Evolutionary conservation across 2,888 invertebrate species (phyloP), one percentile per base, ranked within the genome.

Genomic region (Tillus elongatus): DNA sequence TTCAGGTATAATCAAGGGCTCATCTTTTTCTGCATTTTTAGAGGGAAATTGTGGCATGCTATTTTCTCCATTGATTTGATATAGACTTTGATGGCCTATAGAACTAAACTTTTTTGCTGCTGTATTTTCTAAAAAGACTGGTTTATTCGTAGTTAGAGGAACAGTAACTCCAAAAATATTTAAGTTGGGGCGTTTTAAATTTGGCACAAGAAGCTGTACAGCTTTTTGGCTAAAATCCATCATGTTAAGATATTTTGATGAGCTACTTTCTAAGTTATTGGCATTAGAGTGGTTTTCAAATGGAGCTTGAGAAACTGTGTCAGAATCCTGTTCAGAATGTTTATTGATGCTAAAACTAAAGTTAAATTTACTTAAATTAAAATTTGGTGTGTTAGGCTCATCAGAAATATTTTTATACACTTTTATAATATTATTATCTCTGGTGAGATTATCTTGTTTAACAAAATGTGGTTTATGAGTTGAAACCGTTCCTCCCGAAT

Each of bases 401-500:
- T 52, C 41, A 2, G 54, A 42, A 8, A 52, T 50, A 41, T 53
- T 56, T 14, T 61, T 61, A 39, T 61, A 63, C n/a, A 61, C 57
- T 38, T 60, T 41, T 26, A 63, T 59, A 4, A 61, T 49, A 39
- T 63, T 60, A 10, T 58, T 57, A 9, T 53, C 50, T 3, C 50
- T 39, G 30, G 52, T 45, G 14, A 52, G 15, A 9, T 33, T 27
- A 34, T 58, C 56, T 16, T 50, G 48, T 40, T 54, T 56, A 26
- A 43, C 47, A 36, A 58, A 61, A 34, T 49, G 54, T 2, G 58
- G 47, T 43, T 61, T 61, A 37, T 61, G 64, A 30, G 65, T 64
- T 31, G 65, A 43, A 34, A 75, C 73, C n/a, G 84, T 86, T 10
- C 87, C 88, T 15, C 89, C 89, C 0, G 88, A 87, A 54, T 88